Percentiles rank a stretch among this genome's conserved stretches.
phyloP scores from a whole-genome alignment of 2,888 invertebrate species.

The Masnerella sp. region DNA sequence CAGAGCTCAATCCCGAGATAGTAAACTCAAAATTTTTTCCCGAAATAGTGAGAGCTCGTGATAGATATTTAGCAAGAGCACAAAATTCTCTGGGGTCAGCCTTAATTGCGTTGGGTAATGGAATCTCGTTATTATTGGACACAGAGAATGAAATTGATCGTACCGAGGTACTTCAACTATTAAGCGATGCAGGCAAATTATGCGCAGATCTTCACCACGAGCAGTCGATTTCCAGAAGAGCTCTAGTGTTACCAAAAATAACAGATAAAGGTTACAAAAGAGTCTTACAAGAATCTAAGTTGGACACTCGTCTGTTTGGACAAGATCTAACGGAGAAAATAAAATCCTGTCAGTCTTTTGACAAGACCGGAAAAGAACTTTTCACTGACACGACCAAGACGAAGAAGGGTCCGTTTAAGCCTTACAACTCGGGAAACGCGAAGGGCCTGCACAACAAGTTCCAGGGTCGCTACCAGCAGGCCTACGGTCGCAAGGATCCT shows the following conservation, averaged over 20 bases:
- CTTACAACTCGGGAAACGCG: slow-evolving; percentile 4
- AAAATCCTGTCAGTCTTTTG: not conserved
- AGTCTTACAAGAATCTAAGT: not conserved
- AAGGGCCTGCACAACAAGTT: not conserved
- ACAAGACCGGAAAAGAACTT: slow-evolving; percentile 1
- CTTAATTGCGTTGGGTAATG: not conserved
- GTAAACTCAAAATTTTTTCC: not conserved
- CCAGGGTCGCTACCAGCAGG: too few relatives aligned
- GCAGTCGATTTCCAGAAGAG: not conserved
- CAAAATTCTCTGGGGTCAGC: slow-evolving; percentile 4
- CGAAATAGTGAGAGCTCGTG: not conserved
- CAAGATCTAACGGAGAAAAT: not conserved
- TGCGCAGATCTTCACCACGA: not conserved
- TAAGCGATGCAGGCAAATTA: slow-evolving; percentile 4
- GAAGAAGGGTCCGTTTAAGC: not conserved
- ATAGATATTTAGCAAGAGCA: not conserved
- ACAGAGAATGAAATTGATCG: not conserved
- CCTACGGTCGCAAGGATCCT: not conserved
- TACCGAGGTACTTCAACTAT: not conserved
- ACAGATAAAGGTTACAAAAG: not conserved
- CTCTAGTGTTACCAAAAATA: not conserved
- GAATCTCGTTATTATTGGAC: not conserved
- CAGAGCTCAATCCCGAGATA: slow-evolving; percentile 7
- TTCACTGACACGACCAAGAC: not conserved
- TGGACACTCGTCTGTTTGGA: not conserved